Conservation (phyloP, 1,140 invertebrate genomes). For the Cecropterus lyciades region DNA sequence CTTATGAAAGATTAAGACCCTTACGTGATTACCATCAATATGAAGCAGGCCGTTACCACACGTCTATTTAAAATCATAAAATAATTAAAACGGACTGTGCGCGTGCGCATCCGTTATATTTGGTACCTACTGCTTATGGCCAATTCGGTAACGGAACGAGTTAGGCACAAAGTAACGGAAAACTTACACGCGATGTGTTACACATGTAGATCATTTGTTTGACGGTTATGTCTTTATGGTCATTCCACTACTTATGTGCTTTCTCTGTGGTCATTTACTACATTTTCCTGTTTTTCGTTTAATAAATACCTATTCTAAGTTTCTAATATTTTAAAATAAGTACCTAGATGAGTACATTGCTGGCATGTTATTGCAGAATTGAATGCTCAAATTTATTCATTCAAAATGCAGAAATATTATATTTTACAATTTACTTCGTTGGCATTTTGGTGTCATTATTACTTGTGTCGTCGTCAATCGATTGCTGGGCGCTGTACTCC, state of each 20-base stretch:
- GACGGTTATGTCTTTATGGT: slow-evolving; percentile 31
- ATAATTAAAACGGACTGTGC: slow-evolving; percentile 33
- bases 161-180: slow-evolving; percentile 30
- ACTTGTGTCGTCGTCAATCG: too few species aligned
- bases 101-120: slow-evolving; percentile 30
- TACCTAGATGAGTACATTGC: too few species aligned
- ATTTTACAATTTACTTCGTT: too few species aligned
- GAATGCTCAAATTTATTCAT: too few species aligned
- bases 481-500: too few species aligned
- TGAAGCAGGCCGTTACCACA: slow-evolving; percentile 23
- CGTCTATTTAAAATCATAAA: slow-evolving; percentile 33
- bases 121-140: slow-evolving; percentile 26
- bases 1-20: slow-evolving; percentile 1
- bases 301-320: background rate
- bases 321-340: too few species aligned
- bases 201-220: slow-evolving; percentile 26
- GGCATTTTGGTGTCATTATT: too few species aligned
- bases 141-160: slow-evolving; percentile 29
- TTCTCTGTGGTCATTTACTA: background rate
- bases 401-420: too few species aligned
- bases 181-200: slow-evolving; percentile 23
- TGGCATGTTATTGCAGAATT: too few species aligned
- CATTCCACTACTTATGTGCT: background rate
- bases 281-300: background rate
- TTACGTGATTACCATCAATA: slow-evolving; percentile 25